A percentile compares a stretch with the other conserved stretches of the same genome.
phyloP scores from a whole-genome alignment of 2,888 invertebrate species.

The Dolomedes plantarius region DNA sequence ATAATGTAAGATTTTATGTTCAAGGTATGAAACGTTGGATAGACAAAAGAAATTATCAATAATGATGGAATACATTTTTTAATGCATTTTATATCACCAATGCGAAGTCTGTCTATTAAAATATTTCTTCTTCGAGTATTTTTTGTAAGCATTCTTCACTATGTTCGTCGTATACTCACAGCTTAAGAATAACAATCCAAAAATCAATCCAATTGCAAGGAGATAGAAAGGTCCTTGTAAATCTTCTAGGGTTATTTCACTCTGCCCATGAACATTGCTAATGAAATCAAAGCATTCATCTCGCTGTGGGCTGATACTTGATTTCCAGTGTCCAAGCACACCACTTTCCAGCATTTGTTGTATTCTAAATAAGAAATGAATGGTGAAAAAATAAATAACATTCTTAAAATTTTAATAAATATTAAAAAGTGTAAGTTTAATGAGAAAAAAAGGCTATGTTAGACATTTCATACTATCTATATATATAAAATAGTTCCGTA shows the following conservation, averaged over 20 bases:
- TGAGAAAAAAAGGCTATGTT: no score
- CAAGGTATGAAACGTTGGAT: no score
- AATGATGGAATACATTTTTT: no score
- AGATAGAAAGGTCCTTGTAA: constrained; percentile 56
- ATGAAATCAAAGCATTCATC: constrained; percentile 50
- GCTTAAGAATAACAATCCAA: not conserved
- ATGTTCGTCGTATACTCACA: not conserved
- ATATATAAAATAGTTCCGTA: no score
- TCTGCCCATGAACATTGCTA: not conserved
- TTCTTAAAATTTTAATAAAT: no score
- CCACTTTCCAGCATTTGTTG: constrained; percentile 45
- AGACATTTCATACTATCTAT: no score
- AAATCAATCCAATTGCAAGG: constrained; percentile 1
- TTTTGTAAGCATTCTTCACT: not conserved
- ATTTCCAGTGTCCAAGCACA: constrained; percentile 36
- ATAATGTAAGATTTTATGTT: no score
- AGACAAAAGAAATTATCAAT: no score
- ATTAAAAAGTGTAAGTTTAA: no score
- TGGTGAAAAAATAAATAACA: no score
- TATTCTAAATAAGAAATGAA: constrained; percentile 22
- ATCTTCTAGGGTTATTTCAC: constrained; percentile 41
- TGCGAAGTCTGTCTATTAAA: not conserved
- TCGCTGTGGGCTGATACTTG: constrained; percentile 20
- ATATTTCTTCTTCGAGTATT: not conserved
- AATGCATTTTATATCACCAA: not conserved